These are phyloP conservation scores for Zosterops borbonicus DNA, from an alignment of 2,113 vertebrate genomes.

Conservation along the genomic window DNA sequence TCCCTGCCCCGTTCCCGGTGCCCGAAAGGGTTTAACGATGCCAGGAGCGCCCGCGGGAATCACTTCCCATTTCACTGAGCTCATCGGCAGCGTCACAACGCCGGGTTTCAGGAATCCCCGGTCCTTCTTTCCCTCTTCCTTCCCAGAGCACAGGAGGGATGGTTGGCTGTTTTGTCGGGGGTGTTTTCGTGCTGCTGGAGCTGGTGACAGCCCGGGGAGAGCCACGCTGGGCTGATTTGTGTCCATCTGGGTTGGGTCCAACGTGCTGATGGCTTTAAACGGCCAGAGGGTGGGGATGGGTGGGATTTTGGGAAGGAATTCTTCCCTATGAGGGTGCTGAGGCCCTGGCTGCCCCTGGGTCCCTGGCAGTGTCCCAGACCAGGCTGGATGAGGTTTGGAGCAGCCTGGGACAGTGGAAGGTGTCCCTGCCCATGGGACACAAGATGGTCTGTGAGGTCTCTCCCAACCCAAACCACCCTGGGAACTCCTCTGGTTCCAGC, in stretches of 20 bases:
- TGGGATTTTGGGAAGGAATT: background rate
- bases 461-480: background rate
- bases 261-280: background rate
- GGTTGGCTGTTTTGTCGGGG: background rate
- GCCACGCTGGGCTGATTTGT: background rate
- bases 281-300: no score
- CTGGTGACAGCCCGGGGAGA: background rate
- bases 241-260: background rate
- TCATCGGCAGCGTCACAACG: background rate
- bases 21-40: background rate
- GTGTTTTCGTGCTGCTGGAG: background rate
- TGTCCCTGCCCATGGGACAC: background rate
- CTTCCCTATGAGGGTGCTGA: rapidly evolving
- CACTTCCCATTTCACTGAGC: background rate
- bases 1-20: background rate
- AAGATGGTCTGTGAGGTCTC: rapidly evolving
- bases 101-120: background rate
- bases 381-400: rapidly evolving
- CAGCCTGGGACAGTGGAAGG: rapidly evolving
- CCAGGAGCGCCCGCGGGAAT: background rate
- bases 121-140: constrained; percentile 12
- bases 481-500: background rate
- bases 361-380: background rate
- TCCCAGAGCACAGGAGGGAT: background rate
- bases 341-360: background rate